Conservation (phyloP, 2,888 invertebrate species). For the Tachystola acroxantha region DNA sequence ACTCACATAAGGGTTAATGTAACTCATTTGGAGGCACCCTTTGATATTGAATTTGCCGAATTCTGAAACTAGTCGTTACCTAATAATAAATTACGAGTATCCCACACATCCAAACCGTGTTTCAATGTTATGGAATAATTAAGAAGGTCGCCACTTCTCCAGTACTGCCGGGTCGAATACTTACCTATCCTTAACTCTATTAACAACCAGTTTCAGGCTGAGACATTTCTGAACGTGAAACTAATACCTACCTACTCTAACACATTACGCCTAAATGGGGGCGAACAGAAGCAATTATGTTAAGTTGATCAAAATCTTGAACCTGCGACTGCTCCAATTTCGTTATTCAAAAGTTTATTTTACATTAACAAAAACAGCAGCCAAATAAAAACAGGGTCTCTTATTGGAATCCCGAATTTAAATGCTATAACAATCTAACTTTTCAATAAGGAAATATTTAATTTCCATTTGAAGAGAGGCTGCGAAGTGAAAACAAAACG, state of each 20-base stretch:
- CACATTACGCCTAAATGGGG: background rate
- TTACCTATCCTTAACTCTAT: background rate
- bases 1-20: no score
- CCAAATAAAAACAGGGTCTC: slow-evolving; percentile 40
- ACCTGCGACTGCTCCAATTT: background rate
- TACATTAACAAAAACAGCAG: slow-evolving; percentile 9
- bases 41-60: slow-evolving; percentile 63
- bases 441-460: slow-evolving; percentile 66
- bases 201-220: slow-evolving; percentile 4
- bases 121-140: slow-evolving; percentile 52
- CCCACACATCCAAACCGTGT: slow-evolving; percentile 45
- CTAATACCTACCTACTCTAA: slow-evolving; percentile 1
- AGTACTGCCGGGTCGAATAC: background rate
- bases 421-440: slow-evolving; percentile 51
- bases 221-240: slow-evolving; percentile 28
- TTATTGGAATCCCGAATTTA: slow-evolving; percentile 53
- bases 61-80: slow-evolving; percentile 37
- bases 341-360: slow-evolving; percentile 4
- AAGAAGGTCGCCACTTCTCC: slow-evolving; percentile 39
- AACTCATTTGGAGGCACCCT: slow-evolving; percentile 41
- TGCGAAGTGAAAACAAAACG: slow-evolving; percentile 40
- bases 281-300: background rate
- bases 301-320: background rate
- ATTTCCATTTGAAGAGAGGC: slow-evolving; percentile 53
- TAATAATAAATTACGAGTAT: slow-evolving; percentile 55